These are phyloP conservation scores for Dipodomys stephensi DNA, from an alignment of 2,113 vertebrate genomes.

Conservation along the genomic window DNA sequence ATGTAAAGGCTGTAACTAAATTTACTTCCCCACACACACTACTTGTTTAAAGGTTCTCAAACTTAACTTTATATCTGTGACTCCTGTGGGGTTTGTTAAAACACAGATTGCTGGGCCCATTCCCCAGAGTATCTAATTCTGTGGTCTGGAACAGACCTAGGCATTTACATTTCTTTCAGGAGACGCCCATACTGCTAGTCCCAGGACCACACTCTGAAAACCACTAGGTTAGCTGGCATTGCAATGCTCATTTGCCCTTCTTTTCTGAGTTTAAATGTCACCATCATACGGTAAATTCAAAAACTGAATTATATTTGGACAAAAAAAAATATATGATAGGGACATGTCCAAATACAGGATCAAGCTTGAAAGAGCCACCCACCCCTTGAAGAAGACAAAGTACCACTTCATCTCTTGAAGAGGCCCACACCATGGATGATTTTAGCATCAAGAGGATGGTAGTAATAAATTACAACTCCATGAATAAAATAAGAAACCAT, in stretches of 20 bases:
- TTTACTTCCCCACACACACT: background rate
- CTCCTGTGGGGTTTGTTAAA: background rate
- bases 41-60: background rate
- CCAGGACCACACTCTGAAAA: constrained; percentile 7
- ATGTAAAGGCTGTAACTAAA: background rate
- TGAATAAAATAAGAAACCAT: no score
- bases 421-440: no score
- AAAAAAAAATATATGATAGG: background rate
- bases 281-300: background rate
- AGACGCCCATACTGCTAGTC: background rate
- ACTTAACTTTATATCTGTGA: background rate
- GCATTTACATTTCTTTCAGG: background rate
- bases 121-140: background rate
- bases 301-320: background rate
- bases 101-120: background rate
- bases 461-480: no score
- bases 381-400: no score
- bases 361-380: no score
- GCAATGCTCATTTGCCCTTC: background rate
- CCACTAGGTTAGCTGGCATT: no score
- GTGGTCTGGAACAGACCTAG: background rate
- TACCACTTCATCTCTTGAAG: no score
- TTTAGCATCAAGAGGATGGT: no score
- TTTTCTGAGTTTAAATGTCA: background rate
- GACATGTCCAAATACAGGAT: no score